Evolutionary conservation across 2,113 vertebrate species (phyloP).

Genomic region (Panthera uncia): DNA sequence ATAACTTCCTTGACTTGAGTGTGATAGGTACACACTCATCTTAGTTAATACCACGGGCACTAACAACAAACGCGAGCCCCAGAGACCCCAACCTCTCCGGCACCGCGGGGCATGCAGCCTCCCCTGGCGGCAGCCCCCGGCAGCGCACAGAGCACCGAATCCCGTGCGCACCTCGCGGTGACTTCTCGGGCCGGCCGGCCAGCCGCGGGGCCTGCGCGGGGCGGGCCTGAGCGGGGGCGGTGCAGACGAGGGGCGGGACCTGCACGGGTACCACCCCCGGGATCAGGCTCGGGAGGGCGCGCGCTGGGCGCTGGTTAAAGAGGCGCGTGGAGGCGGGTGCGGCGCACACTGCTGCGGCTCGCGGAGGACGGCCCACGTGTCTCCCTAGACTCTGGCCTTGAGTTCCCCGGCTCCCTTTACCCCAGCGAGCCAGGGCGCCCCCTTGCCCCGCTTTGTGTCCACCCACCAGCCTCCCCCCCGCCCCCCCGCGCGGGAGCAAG

Average conservation of each 20-base stretch:
- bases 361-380: conserved; percentile 56
- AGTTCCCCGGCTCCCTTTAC: neutral
- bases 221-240: neutral
- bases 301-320: conserved; percentile 54
- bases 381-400: neutral
- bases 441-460: neutral
- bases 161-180: neutral
- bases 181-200: neutral
- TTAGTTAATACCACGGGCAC: neutral
- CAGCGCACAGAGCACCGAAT: rapidly evolving
- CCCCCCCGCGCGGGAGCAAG: neutral
- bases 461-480: neutral
- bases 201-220: conserved; percentile 1
- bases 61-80: too few species aligned
- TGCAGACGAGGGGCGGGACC: neutral
- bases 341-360: neutral
- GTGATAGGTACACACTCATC: neutral
- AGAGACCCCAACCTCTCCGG: neutral
- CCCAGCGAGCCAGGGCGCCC: neutral
- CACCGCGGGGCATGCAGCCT: neutral
- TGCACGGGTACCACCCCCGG: neutral
- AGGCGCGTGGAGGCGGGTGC: conserved; percentile 43
- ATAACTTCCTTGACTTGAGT: neutral
- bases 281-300: neutral
- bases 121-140: rapidly evolving